These are phyloP conservation scores for Artibeus jamaicensis DNA, from an alignment of 2,797 vertebrate species.

Conservation along the genomic window DNA sequence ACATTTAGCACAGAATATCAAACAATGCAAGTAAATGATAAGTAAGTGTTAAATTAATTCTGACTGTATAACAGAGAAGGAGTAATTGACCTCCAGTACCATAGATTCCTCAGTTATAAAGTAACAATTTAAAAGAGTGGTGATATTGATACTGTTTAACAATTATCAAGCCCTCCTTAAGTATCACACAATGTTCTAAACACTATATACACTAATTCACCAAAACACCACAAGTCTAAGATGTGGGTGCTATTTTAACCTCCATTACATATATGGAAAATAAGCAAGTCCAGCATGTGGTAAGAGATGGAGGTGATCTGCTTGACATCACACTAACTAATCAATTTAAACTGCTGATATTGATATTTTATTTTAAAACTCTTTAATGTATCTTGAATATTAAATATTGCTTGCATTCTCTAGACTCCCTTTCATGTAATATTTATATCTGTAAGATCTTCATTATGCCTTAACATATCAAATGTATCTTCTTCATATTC, in stretches of 20 bases:
- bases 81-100: neutral
- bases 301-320: neutral
- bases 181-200: neutral
- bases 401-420: neutral
- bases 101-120: neutral
- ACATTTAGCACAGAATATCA: neutral
- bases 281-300: neutral
- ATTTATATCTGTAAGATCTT: neutral
- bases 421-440: neutral
- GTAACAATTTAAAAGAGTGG: neutral
- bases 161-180: neutral
- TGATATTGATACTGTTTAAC: neutral
- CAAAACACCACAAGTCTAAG: neutral
- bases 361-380: neutral
- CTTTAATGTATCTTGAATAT: neutral
- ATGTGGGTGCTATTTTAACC: neutral
- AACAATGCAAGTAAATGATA: neutral
- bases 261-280: neutral
- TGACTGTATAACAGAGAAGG: neutral
- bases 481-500: slow-evolving; percentile 10
- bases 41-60: neutral
- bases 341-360: neutral
- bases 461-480: neutral
- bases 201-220: neutral
- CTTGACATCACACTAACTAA: neutral